Conservation (phyloP, 2,113 vertebrate genomes). For the Genyomyrus donnyi region DNA sequence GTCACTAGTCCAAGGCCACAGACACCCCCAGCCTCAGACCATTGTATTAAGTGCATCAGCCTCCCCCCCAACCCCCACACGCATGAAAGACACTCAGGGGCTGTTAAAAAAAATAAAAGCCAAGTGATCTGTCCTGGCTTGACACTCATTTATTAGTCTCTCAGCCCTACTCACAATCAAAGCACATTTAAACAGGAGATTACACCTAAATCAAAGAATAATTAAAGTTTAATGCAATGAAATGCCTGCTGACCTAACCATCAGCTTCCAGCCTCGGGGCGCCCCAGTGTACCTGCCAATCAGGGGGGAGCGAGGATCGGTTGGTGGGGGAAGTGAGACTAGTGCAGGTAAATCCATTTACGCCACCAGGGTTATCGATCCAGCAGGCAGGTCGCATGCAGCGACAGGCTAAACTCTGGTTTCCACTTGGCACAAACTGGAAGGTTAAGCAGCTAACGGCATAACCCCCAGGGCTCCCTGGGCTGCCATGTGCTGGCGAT, state of each 20-base stretch:
- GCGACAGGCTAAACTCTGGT: neutral
- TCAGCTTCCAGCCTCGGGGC: constrained; percentile 30
- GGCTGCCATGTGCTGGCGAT: neutral
- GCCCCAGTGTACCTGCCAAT: constrained; percentile 24
- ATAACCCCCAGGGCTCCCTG: neutral
- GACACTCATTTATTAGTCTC: constrained; percentile 29
- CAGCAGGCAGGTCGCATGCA: neutral
- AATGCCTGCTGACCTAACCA: constrained; percentile 32
- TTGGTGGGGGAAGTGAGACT: neutral
- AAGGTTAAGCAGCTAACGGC: neutral
- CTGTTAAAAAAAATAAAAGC: neutral
- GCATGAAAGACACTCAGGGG: neutral
- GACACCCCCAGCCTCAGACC: neutral
- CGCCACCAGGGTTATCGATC: neutral
- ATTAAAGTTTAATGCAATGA: constrained; percentile 34
- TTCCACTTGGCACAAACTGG: neutral
- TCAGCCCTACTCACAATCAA: constrained; percentile 20
- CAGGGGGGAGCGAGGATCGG: constrained; percentile 10
- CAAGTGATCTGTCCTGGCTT: neutral
- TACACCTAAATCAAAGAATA: constrained; percentile 31
- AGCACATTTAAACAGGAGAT: constrained; percentile 37
- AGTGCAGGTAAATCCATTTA: neutral
- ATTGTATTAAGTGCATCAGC: neutral
- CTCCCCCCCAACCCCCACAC: neutral
- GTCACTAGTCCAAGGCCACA: neutral